Evolutionary conservation across 30 jellyfish, hydroid and myxozoan genomes (phyloP).

Genomic region (Turritopsis dohrnii): DNA sequence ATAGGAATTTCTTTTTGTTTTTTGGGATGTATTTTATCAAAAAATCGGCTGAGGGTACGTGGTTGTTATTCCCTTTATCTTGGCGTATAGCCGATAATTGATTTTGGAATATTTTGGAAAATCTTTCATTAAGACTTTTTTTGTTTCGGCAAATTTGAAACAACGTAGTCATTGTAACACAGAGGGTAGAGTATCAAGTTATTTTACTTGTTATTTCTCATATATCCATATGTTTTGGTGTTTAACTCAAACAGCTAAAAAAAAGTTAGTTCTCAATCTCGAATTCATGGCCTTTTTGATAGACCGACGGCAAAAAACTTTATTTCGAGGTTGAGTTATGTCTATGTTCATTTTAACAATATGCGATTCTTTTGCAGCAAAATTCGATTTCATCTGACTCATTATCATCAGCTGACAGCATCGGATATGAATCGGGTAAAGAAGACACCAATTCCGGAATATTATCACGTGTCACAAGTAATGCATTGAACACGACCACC

Average conservation of each 20-base stretch:
- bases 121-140: no score
- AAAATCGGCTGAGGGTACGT: no score
- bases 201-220: no score
- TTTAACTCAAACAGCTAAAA: not conserved
- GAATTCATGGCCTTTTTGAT: conserved; percentile 2
- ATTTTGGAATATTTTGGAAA: no score
- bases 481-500: conserved; percentile 27
- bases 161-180: no score
- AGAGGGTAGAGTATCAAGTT: no score
- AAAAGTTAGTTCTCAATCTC: not conserved
- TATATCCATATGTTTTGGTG: not conserved
- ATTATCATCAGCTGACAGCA: not conserved
- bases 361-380: not conserved
- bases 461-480: conserved; percentile 13
- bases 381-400: conserved; percentile 7
- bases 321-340: not conserved
- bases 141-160: no score
- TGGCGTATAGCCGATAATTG: no score
- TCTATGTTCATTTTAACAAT: not conserved
- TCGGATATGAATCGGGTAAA: not conserved
- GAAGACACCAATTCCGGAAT: not conserved
- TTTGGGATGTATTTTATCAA: no score
- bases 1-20: no score
- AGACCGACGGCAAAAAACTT: no score
- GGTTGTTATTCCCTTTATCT: no score